Conservation (phyloP, 2,113 vertebrate genomes). For the Numenius arquata region DNA sequence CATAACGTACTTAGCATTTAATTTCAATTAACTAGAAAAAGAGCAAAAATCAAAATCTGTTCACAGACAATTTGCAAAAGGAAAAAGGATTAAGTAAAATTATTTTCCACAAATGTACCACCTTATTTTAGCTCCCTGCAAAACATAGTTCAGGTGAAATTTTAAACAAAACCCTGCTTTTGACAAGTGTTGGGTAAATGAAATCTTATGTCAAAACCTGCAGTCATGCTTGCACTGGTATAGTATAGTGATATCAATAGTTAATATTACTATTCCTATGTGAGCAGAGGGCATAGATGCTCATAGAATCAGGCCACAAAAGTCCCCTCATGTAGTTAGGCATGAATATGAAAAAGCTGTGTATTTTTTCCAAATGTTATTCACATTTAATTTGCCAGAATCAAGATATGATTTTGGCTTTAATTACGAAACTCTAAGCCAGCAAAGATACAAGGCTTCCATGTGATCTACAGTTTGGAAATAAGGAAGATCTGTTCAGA, state of each 20-base stretch:
- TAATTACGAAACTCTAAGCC: slow-evolving; percentile 20
- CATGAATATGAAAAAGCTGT: slow-evolving; percentile 56
- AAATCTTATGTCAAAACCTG: background rate
- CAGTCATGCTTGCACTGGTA: background rate
- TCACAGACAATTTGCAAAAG: slow-evolving; percentile 59
- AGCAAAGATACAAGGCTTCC: slow-evolving; percentile 40
- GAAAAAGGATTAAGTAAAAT: slow-evolving; percentile 23
- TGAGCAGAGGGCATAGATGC: slow-evolving; percentile 22
- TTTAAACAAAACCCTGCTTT: background rate
- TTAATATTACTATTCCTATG: background rate
- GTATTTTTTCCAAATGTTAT: slow-evolving; percentile 59
- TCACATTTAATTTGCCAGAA: slow-evolving; percentile 48
- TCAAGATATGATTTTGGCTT: slow-evolving; percentile 59
- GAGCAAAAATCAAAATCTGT: slow-evolving; percentile 69
- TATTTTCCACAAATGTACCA: background rate
- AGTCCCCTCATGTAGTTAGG: slow-evolving; percentile 1
- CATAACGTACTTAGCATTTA: slow-evolving; percentile 54
- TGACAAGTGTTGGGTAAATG: background rate
- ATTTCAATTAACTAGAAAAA: slow-evolving; percentile 68
- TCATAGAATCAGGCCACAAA: slow-evolving; percentile 35
- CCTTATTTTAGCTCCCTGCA: background rate
- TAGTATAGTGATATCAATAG: background rate
- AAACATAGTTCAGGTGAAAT: background rate
- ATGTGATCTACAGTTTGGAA: slow-evolving; percentile 52
- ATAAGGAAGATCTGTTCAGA: slow-evolving; percentile 47